Base-by-base conservation (phyloP, 2,888 invertebrate species). In the Aspidiotus rigidus region DNA sequence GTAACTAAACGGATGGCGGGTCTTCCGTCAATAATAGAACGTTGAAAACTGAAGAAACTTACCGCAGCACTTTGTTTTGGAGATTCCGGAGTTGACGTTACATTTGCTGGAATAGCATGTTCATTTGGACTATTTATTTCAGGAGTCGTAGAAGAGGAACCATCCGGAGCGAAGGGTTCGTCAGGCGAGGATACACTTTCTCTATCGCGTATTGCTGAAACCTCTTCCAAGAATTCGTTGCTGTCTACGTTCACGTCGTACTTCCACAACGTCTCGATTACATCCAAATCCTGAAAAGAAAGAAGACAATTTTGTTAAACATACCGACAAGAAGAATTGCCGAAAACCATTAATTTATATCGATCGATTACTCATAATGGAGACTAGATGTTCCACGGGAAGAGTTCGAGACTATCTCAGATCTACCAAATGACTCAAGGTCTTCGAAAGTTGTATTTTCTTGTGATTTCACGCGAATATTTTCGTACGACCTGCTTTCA, bases 111-210 rank as follows among this genome's bases (percentile, higher is more conserved):
- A 59, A 66, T 59, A 39, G 59, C 57, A 17, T 66, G 49, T 13
- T 66, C 60, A n/a, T 17, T 59, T 16, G 66, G 66, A 57, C 40
- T 59, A 5, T 57, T 57, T 17, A 39, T 41, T 60, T 66, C 49
- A n/a, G 66, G 66, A 7, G 66, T 49, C 17, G 59, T 11, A 13
- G 66, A 66, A 28, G 60, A 56, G 9, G 66, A 66, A 8, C 66
- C 66, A 59, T 66, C 66, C 10, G 66, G 66, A 28, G 66, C 66
- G 39, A 39, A 66, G 17, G 66, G 66, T 66, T 66, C 66, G 28
- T 66, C 66, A 13, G 66, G 66, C n/a, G 66, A 53, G 9, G 66
- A 41, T 13, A 49, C 66, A 17, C 41, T 42, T 17, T 49, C 59
- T 6, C 17, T 44, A n/a, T 59, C 59, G 13, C 44, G 57, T 17